Base-by-base conservation (phyloP, 1,140 invertebrate genomes). In the Aphaenogaster rudis region DNA sequence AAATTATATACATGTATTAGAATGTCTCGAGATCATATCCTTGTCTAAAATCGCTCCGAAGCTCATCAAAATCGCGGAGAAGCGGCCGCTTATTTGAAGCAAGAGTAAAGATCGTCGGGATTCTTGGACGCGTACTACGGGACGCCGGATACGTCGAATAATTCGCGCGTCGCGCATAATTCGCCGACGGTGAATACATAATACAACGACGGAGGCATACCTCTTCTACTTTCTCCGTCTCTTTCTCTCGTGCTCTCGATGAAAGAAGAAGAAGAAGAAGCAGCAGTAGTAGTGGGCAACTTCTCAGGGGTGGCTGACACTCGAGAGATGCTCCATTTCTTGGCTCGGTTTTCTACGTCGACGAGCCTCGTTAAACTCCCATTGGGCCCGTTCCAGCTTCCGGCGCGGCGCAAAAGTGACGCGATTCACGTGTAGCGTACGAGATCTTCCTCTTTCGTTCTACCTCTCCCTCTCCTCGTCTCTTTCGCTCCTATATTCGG, bases 371-470 rank as follows among this genome's bases (percentile, higher is more conserved):
- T 90, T 82, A 88, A 86, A 88, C 45, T 92, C 90, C 90, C 90
- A 91, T 88, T 85, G 91, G 90, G 76, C 88, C 89, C 86, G 86
- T 92, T 92, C 81, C 57, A 80, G 57, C 88, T 88, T 88, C 80
- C 84, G 69, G 48, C 67, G 11, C 28, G 28, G 69, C 57, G 61
- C 57, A 77, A 69, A 77, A 85, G 50, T 76, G 69, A 72, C 72
- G 57, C 69, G 39, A 61, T 84, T 76, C 71, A 57, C 71, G 45
- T 61, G 42, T 39, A 76, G 57, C 57, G 66, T 48, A 63, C 33
- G 71, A 64, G 74, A 78, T 33, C 76, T 54, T 54, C 13, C 48
- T 21, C 48, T 28, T 48, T 33, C 28, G 28, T 28, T 39, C 59
- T 54, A 11, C n/a, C 42, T 76, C 48, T 74, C 42, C 39, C 36